These are phyloP conservation scores for Tapirus terrestris DNA, from an alignment of 2,113 vertebrate species.

Conservation along the genomic window DNA sequence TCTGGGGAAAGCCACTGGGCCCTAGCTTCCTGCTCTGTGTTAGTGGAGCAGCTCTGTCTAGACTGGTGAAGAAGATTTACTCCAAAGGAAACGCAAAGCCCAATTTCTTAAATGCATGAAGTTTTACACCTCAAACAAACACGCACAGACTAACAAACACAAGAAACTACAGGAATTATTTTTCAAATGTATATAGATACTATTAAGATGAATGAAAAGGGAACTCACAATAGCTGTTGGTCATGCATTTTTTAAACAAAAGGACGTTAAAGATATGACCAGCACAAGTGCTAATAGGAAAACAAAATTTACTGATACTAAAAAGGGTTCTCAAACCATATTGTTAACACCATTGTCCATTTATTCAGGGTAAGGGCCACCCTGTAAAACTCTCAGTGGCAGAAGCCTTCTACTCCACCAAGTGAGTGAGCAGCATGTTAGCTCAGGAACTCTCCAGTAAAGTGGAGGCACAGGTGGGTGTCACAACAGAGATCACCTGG, in stretches of 20 bases:
- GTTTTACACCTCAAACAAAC: background rate
- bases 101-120: background rate
- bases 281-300: background rate
- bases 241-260: background rate
- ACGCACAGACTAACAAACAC: background rate
- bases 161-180: background rate
- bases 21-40: background rate
- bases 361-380: background rate
- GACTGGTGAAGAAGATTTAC: background rate
- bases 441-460: background rate
- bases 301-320: background rate
- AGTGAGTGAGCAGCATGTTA: background rate
- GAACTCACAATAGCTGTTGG: background rate
- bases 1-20: background rate
- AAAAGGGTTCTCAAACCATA: background rate
- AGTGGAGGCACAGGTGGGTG: background rate
- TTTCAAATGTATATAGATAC: background rate
- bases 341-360: background rate
- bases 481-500: background rate
- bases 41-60: background rate
- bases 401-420: background rate
- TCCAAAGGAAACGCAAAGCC: background rate
- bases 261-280: background rate
- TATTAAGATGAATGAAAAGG: background rate
- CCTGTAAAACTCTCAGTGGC: background rate